A percentile compares a stretch with the other conserved stretches of the same genome.
Conservation (phyloP, 2,888 invertebrate species). For the Cordilura impudica region DNA sequence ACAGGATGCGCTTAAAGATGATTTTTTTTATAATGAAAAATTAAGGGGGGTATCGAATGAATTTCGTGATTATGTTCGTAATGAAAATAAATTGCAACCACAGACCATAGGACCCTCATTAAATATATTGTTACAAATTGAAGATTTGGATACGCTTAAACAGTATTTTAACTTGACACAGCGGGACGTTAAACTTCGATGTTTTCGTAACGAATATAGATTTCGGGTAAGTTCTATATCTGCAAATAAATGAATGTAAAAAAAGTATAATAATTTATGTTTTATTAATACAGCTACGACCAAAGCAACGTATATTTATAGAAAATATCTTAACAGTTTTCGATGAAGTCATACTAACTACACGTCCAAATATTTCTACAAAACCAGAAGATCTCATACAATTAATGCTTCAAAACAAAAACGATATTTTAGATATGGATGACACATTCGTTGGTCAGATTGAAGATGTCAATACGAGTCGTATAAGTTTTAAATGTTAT, state of each 20-base stretch:
- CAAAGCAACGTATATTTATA: conserved; percentile 24
- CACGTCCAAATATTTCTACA: conserved; percentile 10
- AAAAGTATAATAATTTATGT: not conserved
- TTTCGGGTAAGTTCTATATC: conserved; percentile 28
- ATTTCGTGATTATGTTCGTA: conserved; percentile 66
- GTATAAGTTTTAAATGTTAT: conserved; percentile 69
- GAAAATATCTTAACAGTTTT: conserved; percentile 36
- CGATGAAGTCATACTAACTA: conserved; percentile 47
- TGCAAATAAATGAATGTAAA: too few relatives aligned
- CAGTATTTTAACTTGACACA: conserved; percentile 67
- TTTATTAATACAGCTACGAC: conserved; percentile 17
- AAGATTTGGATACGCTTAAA: conserved; percentile 70
- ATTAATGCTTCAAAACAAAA: conserved; percentile 17
- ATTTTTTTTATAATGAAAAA: conserved; percentile 32
- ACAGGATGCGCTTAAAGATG: conserved; percentile 40
- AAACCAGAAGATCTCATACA: not conserved
- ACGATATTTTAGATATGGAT: not conserved
- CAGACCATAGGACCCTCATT: conserved; percentile 65
- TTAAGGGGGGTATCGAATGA: conserved; percentile 50
- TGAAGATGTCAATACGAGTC: conserved; percentile 53
- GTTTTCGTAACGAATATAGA: conserved; percentile 39
- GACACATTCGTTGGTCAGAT: conserved; percentile 30
- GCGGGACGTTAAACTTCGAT: conserved; percentile 66
- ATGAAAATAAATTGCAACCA: conserved; percentile 63
- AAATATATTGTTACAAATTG: conserved; percentile 70